Evolutionary conservation across 2,888 invertebrate species (phyloP), one percentile per base, ranked within the genome.

Genomic region (Eupithecia pulchellata): DNA sequence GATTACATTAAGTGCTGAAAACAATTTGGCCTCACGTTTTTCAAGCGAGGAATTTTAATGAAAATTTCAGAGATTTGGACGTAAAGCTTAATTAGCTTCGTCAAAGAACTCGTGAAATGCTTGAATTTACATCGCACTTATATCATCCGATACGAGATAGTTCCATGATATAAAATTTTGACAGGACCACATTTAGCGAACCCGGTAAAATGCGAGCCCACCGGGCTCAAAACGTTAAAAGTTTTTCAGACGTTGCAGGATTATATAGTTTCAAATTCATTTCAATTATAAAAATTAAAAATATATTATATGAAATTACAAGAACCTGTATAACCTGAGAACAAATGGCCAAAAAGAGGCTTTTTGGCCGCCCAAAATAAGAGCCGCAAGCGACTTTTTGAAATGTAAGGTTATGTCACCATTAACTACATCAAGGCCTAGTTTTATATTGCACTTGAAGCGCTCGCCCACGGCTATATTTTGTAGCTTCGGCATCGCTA

Each of bases 41-140:
- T 57, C 57, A 57, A 14, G 34, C 32, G 8, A 5, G 52, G 42
- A 67, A 67, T 67, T 32, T 62, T 68, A 68, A 68, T 64, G 32
- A 64, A 63, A 63, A 68, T 20, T 25, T 63, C 63, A 25, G 34
- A 52, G 42, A 34, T 52, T 42, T 32, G 20, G 27, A 55, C 36
- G 63, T 14, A 58, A 57, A 69, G 57, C 58, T 64, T 47, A 66
- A 68, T 68, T 68, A 64, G 30, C 64, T 68, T 68, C 68, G 68
- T 68, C 57, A 64, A 55, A 68, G 63, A 39, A 64, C 29, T 68
- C 42, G 68, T 63, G 32, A 17, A 68, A 60, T 60, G 32, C 57
- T 57, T 68, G 8, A 64, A 64, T 64, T 57, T 57, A 47, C 27
- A 6, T 6, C 4, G 29, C n/a, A n/a, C 11, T n/a, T 32, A 60